Base-by-base conservation (phyloP, 2,113 vertebrate genomes). In the Trematocara nigrifrons region DNA sequence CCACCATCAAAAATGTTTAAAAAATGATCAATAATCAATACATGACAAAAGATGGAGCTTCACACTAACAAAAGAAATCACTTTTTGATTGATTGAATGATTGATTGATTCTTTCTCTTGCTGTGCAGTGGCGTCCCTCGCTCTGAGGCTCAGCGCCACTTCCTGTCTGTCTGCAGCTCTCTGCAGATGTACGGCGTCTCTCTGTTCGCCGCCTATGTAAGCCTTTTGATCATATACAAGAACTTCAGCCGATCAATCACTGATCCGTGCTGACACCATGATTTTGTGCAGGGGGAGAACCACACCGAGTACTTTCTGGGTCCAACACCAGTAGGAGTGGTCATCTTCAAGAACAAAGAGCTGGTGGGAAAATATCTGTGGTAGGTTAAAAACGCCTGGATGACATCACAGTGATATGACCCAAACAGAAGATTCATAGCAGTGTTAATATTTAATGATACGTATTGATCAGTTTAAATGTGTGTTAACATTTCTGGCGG, bases 341-440 rank as follows among this genome's bases (percentile, higher is more conserved):
- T 98, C 86, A 97, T 98, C 91, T 99, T 98, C 94, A 98, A 97
- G 93, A 98, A 97, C 94, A 98, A 97, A 94, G 97, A 96, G 12
- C 97, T 98, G 96, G 97, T 99, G 64, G 98, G 98, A 80, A 98
- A 98, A 82, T 99, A 98, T 94, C 97, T 98, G 94, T 99, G 98
- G 98, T 99, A 96, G 64, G 97, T 61, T 45, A 69, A 45, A 40
- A 83, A 16, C 49, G 6, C 16, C 79, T 35, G 40, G n/a, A 15
- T 7, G 16, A 12, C n/a, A 51, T 83, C 54, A 83, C 22, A 57
- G 38, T 18, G 71, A 29, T 74, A 47, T 29, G 22, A 47, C 8
- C 69, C 42, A 74, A 18, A 47, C 8, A 74, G 22, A 47, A 74
- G 9, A 4, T 74, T 49, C 42, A 29, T 26, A 45, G 47, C 13